Evolutionary conservation across 2,888 invertebrate genomes (phyloP).

Genomic region (Drosophila niveifrons): DNA sequence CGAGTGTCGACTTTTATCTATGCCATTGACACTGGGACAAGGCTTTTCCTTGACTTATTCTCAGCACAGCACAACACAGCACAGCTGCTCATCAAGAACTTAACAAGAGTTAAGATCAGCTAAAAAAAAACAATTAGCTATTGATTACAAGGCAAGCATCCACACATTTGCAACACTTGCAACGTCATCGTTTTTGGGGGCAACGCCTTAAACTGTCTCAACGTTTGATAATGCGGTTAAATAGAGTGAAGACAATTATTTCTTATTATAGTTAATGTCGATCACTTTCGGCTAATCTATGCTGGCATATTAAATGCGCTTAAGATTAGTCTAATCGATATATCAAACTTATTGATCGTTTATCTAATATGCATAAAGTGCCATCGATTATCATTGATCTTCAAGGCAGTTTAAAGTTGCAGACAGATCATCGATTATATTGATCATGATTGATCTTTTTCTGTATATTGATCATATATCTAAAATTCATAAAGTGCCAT

Average conservation of each 20-base stretch:
- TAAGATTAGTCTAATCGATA: too few relatives aligned
- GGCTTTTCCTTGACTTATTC: constrained; percentile 28
- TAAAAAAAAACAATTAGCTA: constrained; percentile 12
- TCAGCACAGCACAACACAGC: neutral
- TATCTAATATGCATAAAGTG: neutral
- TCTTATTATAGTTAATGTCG: too few relatives aligned
- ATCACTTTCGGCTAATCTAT: too few relatives aligned
- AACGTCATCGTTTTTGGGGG: neutral
- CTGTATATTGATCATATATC: too few relatives aligned
- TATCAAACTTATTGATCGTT: too few relatives aligned
- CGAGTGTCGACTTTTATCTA: constrained; percentile 16
- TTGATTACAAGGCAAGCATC: constrained; percentile 13
- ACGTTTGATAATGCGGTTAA: neutral
- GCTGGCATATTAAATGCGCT: too few relatives aligned
- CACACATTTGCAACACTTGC: neutral
- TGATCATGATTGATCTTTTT: too few relatives aligned
- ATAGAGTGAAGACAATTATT: neutral
- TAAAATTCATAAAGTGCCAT: too few relatives aligned
- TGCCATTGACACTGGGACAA: constrained; percentile 41
- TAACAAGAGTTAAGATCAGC: constrained; percentile 18
- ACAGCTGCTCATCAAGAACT: constrained; percentile 10
- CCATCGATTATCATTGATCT: too few relatives aligned
- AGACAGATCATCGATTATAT: too few relatives aligned
- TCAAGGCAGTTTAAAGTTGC: too few relatives aligned
- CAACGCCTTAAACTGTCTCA: neutral